Evolutionary conservation across 2,888 invertebrate species (phyloP), one percentile per base, ranked within the genome.

Genomic region (Incurvaria masculella): DNA sequence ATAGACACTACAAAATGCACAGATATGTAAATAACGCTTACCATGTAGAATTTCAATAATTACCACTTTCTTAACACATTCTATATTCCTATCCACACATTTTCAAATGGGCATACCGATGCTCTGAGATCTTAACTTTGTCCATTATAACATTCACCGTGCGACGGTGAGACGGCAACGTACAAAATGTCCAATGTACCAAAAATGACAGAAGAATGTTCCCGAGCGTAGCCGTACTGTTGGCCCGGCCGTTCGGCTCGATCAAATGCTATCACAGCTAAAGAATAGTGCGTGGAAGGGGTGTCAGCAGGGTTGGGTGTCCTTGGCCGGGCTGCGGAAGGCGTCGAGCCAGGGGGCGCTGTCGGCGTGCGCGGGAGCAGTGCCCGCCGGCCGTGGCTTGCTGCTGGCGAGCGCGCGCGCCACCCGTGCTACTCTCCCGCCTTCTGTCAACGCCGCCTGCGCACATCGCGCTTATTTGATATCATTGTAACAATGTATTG

Each of bases 351-450:
- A 61, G 59, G 42, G 57, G 57, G 27, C 11, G 27, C 26, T 4
- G 8, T 66, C 69, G 69, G 54, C 69, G 61, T 52, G 68, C 64
- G 11, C 64, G 53, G 2, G 59, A 67, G 10, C 64, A 71, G n/a
- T 62, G 20, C 57, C 60, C 1, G 56, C 42, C 19, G 39, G 44
- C 27, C 20, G 46, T 10, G 10, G 3, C 33, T 33, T 33, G 14
- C 33, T 33, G 4, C 14, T 8, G 3, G 33, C 14, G 3, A 33
- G 33, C 14, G 33, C 8, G 1, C 66, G 63, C 3, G 66, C 2
- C 42, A 58, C n/a, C 1, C 62, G 57, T 43, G 59, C 51, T 23
- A 70, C 40, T 1, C 14, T 14, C 11, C 33, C 33, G 6, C 33
- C 33, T 4, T 33, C 33, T n/a, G 33, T 14, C 33, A 33, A n/a